phyloP scores from a whole-genome alignment of 2,113 vertebrate species.

The Macroglossus sobrinus region DNA sequence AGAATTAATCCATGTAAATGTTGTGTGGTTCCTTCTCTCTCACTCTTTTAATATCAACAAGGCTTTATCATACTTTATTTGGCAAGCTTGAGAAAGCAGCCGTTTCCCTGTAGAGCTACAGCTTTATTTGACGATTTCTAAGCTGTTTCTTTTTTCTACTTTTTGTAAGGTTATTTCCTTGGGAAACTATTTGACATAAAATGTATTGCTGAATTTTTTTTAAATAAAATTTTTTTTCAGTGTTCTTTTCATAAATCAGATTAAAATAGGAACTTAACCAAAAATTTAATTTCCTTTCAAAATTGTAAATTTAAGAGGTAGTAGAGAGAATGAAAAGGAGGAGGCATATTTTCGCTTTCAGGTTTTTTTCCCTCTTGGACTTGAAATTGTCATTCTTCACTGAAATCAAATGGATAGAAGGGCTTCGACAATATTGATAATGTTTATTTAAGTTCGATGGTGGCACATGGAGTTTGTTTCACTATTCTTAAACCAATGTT shows the following conservation, averaged over 20 bases:
- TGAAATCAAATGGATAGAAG: background rate
- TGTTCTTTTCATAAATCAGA: background rate
- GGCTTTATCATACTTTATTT: slow-evolving; percentile 82
- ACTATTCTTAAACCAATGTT: background rate
- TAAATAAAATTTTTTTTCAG: background rate
- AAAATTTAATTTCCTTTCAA: slow-evolving; percentile 20
- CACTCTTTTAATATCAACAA: slow-evolving; percentile 73
- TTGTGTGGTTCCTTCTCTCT: slow-evolving; percentile 1
- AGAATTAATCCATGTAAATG: slow-evolving; percentile 81
- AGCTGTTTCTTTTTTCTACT: slow-evolving; percentile 44
- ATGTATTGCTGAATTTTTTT: background rate
- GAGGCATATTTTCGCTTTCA: background rate
- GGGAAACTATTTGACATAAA: slow-evolving; percentile 15
- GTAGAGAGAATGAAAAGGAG: background rate
- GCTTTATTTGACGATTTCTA: slow-evolving; percentile 59
- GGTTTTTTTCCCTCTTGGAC: background rate
- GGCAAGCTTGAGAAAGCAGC: slow-evolving; percentile 72
- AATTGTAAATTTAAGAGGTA: slow-evolving; percentile 12
- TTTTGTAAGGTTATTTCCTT: slow-evolving; percentile 61
- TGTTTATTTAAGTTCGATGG: background rate
- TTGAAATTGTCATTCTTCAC: background rate
- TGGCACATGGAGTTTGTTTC: background rate
- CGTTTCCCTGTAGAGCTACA: slow-evolving; percentile 70
- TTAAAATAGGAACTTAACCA: background rate
- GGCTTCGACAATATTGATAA: background rate